Evolutionary conservation across 2,797 vertebrate species (phyloP), one percentile per base, ranked within the genome.

Genomic region (Phrynocephalus guinanensis): DNA sequence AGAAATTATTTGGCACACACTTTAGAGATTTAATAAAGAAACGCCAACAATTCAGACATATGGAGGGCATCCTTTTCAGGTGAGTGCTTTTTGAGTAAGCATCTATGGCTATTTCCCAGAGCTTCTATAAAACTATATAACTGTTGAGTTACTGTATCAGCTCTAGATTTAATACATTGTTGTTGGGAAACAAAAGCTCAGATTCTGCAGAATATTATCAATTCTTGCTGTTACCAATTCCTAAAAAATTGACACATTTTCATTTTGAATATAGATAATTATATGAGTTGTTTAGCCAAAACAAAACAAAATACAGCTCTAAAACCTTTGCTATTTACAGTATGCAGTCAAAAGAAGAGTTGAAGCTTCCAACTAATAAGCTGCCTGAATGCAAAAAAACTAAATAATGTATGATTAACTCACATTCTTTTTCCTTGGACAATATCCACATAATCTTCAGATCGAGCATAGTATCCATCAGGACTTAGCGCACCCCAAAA

Each of bases 391-490:
- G 28, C 80, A 67, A 52, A 30, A 30, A 66, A 9, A 77, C 22
- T 79, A 63, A 87, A n/a, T 22, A 88, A 30, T 5, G 80, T 30
- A 77, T 30, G 7, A 71, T 2, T 82, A 89, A 98, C 99, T 98
- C 96, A 99, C 99, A 98, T 93, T 91, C 98, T 97, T 88, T 97
- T 98, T 56, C 98, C 97, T 96, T 99, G 98, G 91, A 99, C 98
- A 85, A 99, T 99, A 94, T 99, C 98, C 89, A 99, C 96, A 86
- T 99, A 99, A 96, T 99, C 99, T 94, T 99, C 99, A 26, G 99
- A 99, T 50, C 99, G 97, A 66, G 99, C 99, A 24, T 99, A 99
- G 92, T 98, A 99, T 26, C 99, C 99, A 91, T 99, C 99, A 88
- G 98, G 96, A 89, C 98, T 99, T 93, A 99, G 84, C 79, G 98